Percentiles rank a stretch among this genome's conserved stretches.
These are phyloP conservation scores for Sceloporus tristichus DNA, from an alignment of 2,113 vertebrate genomes.

Conservation along the genomic window DNA sequence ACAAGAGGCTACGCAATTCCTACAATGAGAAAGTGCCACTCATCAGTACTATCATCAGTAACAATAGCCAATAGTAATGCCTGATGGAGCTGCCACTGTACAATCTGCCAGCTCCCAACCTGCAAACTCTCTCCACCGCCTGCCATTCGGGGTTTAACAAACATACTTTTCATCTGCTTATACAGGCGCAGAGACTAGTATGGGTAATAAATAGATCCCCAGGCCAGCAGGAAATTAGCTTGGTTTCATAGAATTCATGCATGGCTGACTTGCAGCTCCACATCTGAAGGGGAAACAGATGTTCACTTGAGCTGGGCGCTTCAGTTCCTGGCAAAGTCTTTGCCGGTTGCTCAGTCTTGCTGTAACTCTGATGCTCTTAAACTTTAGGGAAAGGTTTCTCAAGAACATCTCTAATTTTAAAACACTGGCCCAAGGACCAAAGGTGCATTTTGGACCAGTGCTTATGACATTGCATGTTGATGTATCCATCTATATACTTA, in stretches of 20 bases:
- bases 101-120: slow-evolving; percentile 19
- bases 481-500: too few species aligned
- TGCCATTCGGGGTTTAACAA: slow-evolving; percentile 45
- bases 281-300: slow-evolving; percentile 74
- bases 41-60: not conserved
- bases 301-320: slow-evolving; percentile 69
- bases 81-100: not conserved
- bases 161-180: slow-evolving; percentile 50
- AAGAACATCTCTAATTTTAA: not conserved
- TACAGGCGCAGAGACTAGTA: slow-evolving; percentile 41
- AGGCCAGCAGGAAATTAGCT: slow-evolving; percentile 60
- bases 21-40: not conserved
- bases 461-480: too few species aligned
- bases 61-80: slow-evolving; percentile 7
- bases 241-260: slow-evolving; percentile 69
- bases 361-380: not conserved
- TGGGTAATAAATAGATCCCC: slow-evolving; percentile 50
- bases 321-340: slow-evolving; percentile 54
- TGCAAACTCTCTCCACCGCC: slow-evolving; percentile 14
- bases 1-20: too few species aligned
- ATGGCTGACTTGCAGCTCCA: slow-evolving; percentile 60
- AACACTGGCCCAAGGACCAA: slow-evolving; percentile 39
- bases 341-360: slow-evolving; percentile 47
- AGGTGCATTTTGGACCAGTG: not conserved
- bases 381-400: not conserved